Evolutionary conservation across 2,797 vertebrate species (phyloP).

Genomic region (Pangasius sanitwongsei): DNA sequence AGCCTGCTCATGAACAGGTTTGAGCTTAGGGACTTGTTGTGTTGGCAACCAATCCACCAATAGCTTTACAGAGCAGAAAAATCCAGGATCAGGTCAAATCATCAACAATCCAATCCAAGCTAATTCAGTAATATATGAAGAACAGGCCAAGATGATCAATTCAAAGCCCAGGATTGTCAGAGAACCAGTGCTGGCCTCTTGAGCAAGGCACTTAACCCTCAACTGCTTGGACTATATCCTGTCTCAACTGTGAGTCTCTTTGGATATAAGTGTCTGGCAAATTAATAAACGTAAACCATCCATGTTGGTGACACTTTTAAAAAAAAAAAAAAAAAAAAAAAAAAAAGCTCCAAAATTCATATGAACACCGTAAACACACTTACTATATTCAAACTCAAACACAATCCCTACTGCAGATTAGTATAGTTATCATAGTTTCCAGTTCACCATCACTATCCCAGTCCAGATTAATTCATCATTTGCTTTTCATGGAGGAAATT

Average conservation of each 20-base stretch:
- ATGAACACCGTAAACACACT: not conserved
- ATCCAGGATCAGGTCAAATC: conserved; percentile 7
- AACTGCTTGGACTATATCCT: not conserved
- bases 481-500: not conserved
- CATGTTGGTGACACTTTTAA: too few species aligned
- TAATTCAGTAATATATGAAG: not conserved
- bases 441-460: not conserved
- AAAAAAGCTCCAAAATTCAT: not conserved
- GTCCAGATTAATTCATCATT: not conserved
- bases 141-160: not conserved
- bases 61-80: not conserved
- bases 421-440: not conserved
- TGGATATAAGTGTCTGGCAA: not conserved
- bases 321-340: not conserved
- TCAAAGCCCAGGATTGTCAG: not conserved
- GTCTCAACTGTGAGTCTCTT: not conserved
- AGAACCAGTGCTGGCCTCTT: not conserved
- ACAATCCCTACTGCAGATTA: not conserved
- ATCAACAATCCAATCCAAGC: not conserved
- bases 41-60: not conserved
- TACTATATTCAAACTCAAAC: not conserved
- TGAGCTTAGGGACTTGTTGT: conserved; percentile 12
- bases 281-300: not conserved
- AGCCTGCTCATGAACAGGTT: conserved; percentile 26
- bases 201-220: not conserved